Base-by-base conservation (phyloP, 2,797 vertebrate species). In the Hippoglossus hippoglossus region DNA sequence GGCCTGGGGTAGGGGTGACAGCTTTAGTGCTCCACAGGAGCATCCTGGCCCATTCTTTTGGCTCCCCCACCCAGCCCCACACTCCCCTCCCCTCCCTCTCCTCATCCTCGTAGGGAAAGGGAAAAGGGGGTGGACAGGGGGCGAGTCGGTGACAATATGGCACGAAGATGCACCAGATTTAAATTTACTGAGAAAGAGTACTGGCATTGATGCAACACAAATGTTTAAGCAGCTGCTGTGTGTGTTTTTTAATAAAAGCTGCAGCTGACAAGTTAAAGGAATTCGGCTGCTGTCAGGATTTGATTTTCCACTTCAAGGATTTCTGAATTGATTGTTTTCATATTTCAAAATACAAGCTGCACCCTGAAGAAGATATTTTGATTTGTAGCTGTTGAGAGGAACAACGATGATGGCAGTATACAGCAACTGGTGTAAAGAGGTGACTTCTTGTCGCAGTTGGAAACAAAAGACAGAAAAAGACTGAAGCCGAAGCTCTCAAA, bases 11-110 rank as follows among this genome's bases (percentile, higher is more conserved):
- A 59, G 63, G 63, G 84, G 82, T 73, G 88, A 92, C 91, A 92
- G 90, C 88, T 90, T 91, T 91, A 79, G 80, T 84, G 70, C 90
- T 67, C 89, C 81, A 83, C 89, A 75, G 87, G 90, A 89, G 82
- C 87, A 92, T 91, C 89, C 89, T 90, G 87, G 82, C 82, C 61
- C 22, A 22, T 53, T 71, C n/a, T 53, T 84, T 83, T 90, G 85
- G 83, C 85, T 83, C 55, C 21, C 22, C 51, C 80, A 44, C 67
- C 13, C 41, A 25, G 67, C 65, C 74, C 65, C 62, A 56, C 54
- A 63, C 44, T 7, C 44, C 18, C 15, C 13, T 18, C 16, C 19
- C 39, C 46, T 53, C 55, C 46, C 39, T 53, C 55, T 63, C 67
- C 62, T 53, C 74, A 21, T 49, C 9, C 47, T 44, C 15, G 1